phyloP scores from a whole-genome alignment of 2,888 invertebrate genomes.

The Uropetala carovei region DNA sequence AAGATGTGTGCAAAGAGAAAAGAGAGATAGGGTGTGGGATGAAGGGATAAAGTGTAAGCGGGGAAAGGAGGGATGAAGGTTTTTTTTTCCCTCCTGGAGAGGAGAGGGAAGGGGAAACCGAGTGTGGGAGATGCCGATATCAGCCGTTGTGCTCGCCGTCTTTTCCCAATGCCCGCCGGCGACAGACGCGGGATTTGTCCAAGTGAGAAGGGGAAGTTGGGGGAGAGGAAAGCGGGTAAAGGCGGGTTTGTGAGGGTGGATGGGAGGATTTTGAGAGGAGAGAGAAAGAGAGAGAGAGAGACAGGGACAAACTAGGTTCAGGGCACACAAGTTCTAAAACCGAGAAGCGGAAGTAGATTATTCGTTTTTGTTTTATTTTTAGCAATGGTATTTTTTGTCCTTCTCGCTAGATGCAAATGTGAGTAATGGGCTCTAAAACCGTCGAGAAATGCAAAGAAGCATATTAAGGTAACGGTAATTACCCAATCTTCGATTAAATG shows the following conservation, averaged over 20 bases:
- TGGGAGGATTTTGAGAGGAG: not conserved
- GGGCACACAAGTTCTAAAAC: not conserved
- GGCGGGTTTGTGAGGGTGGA: not conserved
- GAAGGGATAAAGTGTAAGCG: not conserved
- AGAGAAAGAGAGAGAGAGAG: not conserved
- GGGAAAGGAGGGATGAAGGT: not conserved
- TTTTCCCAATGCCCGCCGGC: slow-evolving; percentile 55
- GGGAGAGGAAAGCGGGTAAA: not conserved
- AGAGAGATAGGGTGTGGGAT: not conserved
- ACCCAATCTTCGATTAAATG: not conserved
- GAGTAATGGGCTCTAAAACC: not conserved
- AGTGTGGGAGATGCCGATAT: slow-evolving; percentile 59
- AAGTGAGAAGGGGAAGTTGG: not conserved
- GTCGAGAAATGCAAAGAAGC: not conserved
- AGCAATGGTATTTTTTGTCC: not conserved
- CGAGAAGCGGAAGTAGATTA: not conserved
- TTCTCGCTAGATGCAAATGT: not conserved
- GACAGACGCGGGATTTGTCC: slow-evolving; percentile 56
- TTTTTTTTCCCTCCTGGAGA: not conserved
- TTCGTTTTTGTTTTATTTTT: too few relatives aligned
- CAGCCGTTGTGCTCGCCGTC: slow-evolving; percentile 30
- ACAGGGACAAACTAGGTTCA: not conserved
- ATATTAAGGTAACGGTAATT: not conserved
- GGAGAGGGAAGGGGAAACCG: not conserved
- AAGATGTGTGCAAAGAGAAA: not conserved